These are phyloP conservation scores for Pocota personata DNA, from an alignment of 2,888 invertebrate species.

Conservation along the genomic window DNA sequence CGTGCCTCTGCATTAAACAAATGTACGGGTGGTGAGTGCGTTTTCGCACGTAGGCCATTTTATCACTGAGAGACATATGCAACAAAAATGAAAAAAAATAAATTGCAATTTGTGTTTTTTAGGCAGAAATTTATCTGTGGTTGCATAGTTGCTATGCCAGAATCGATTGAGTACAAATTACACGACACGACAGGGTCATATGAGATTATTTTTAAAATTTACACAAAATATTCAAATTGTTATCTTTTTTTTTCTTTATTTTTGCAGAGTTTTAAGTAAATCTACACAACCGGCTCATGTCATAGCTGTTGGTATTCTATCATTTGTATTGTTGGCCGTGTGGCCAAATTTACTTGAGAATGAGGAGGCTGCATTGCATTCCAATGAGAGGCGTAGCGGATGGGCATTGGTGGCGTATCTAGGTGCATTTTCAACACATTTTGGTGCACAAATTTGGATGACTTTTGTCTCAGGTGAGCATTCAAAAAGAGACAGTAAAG, in stretches of 20 bases:
- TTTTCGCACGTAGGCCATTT: slow-evolving; percentile 82
- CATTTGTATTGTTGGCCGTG: slow-evolving; percentile 84
- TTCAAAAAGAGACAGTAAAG: neutral
- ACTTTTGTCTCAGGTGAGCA: slow-evolving; percentile 92
- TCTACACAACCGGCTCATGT: slow-evolving; percentile 92
- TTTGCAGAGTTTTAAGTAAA: slow-evolving; percentile 87
- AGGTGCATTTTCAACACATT: slow-evolving; percentile 90
- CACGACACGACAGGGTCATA: slow-evolving; percentile 53
- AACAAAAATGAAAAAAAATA: slow-evolving; percentile 3
- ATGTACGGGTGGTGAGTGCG: slow-evolving; percentile 77
- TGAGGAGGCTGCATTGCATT: slow-evolving; percentile 59
- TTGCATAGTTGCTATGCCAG: slow-evolving; percentile 29
- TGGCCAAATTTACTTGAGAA: slow-evolving; percentile 82
- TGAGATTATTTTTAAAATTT: slow-evolving; percentile 33
- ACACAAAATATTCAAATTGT: slow-evolving; percentile 7
- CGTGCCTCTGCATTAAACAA: slow-evolving; percentile 25
- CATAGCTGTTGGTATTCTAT: slow-evolving; percentile 86
- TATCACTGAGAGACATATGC: slow-evolving; percentile 12
- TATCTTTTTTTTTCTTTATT: slow-evolving; percentile 72
- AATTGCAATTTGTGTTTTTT: neutral
- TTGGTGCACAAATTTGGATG: slow-evolving; percentile 96
- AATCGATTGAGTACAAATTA: slow-evolving; percentile 14
- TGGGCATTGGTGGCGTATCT: slow-evolving; percentile 87
- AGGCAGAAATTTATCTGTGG: neutral
- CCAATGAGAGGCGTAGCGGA: slow-evolving; percentile 66